Base-by-base conservation (phyloP, 1,140 invertebrate genomes). In the Drosophila triauraria region DNA sequence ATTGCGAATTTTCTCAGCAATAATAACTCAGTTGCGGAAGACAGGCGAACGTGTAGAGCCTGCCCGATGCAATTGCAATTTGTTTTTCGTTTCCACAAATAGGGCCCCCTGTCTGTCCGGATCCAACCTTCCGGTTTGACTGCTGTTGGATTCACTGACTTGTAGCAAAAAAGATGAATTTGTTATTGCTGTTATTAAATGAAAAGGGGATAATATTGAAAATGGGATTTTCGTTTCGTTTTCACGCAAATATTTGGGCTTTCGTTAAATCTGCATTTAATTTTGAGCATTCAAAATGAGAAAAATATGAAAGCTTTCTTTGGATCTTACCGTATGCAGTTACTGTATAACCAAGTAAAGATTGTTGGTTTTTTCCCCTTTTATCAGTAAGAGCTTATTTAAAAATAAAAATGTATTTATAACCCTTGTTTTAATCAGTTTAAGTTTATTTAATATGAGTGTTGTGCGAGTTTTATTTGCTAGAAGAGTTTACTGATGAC, bases 141-240 rank as follows among this genome's bases (percentile, higher is more conserved):
- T 43, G 44, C 46, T 25, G 53, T 46, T 43, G 44, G 23, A 72
- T 46, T 76, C 74, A 76, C 61, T 76, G 72, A 76, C 53, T 58
- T 65, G 74, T 51, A 76, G 67, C 60, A 76, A 64, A 56, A 76
- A 65, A 40, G n/a, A 57, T 72, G 53, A 20, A 44, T 60, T 72
- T 71, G 72, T 60, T 51, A 72, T 72, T 50, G 69, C 67, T 25
- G 30, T 20, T 35, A 30, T 72, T 25, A 64, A 65, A 64, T 20
- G 27, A 74, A 47, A 53, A n/a, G 25, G 20, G 27, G n/a, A 51
- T 65, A 40, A 72, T 46, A 51, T 74, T 38, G 23, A 17, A 61
- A 72, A 53, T 6, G 32, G 23, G 27, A 38, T 40, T 65, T 35
- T 35, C 32, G 32, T 35, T 44, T 50, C 13, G 9, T 58, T 65